Base-by-base conservation (phyloP, 2,888 invertebrate species). In the Pristionchus entomophagus region DNA sequence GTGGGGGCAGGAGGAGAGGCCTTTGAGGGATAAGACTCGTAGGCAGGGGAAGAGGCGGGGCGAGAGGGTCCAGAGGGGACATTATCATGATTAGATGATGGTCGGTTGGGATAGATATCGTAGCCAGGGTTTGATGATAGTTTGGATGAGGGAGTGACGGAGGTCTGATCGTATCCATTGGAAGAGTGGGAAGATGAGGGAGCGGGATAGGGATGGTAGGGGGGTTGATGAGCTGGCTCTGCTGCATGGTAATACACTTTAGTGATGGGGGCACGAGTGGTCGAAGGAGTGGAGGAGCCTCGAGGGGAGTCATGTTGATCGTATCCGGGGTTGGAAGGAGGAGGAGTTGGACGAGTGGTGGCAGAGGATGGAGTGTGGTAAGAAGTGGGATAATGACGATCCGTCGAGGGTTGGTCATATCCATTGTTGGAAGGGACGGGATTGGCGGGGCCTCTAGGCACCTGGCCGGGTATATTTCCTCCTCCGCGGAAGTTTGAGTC, bases 221-320 rank as follows among this genome's bases (percentile, higher is more conserved):
- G 32, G 3, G 49, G 78, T 4, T 49, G n/a, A 32, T 80, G 80
- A 22, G 51, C 51, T 2, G 80, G 51, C 19, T 80, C 41, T 3
- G 73, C 73, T 41, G 73, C 38, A 73, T 73, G 73, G 73, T 73
- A 41, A 41, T 73, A 73, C 45, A 73, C 78, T 32, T 80, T 80
- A 22, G 78, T 80, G 22, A 49, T 29, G 22, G 83, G 83, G 4
- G 12, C 12, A 22, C 41, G 82, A 26, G 82, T 22, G 17, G 82
- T 82, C 2, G 81, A 38, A 19, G 80, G 53, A n/a, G 26, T 26
- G 53, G 56, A 19, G 35, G 69, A 19, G 6, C 17, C 6, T 12
- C 17, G 8, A 29, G 69, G 69, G 19, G 5, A 8, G 29, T 10
- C 69, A 35, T 69, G 6, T 14, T 45, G 26, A 49, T 56, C 38